phyloP scores from a whole-genome alignment of 1,140 invertebrate genomes.

The Helicoverpa zea region DNA sequence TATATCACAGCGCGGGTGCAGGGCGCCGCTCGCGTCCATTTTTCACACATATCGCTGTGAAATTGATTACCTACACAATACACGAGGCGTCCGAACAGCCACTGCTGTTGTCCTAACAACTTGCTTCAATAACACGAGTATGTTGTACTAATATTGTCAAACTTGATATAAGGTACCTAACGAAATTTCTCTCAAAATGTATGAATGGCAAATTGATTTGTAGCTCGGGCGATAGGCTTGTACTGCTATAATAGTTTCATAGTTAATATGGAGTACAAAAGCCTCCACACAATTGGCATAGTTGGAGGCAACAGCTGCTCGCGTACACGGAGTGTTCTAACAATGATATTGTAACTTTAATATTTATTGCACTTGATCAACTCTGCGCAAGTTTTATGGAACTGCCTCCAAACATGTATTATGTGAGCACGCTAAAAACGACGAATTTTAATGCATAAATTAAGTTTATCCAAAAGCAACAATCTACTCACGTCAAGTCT shows the following conservation, averaged over 20 bases:
- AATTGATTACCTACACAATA: constrained; percentile 65
- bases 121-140: constrained; percentile 34
- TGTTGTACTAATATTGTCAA: neutral
- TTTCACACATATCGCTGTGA: constrained; percentile 68
- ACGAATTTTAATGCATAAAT: constrained; percentile 71
- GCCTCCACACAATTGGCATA: constrained; percentile 81
- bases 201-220: constrained; percentile 54
- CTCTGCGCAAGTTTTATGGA: constrained; percentile 68
- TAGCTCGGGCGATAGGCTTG: constrained; percentile 49
- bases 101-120: constrained; percentile 23
- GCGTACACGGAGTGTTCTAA: constrained; percentile 76
- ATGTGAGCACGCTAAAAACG: constrained; percentile 69
- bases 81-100: constrained; percentile 39
- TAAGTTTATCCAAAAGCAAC: constrained; percentile 66
- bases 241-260: constrained; percentile 79
- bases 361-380: constrained; percentile 86
- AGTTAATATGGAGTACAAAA: constrained; percentile 80
- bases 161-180: neutral
- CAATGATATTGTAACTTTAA: constrained; percentile 85
- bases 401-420: constrained; percentile 61
- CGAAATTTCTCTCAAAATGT: constrained; percentile 1
- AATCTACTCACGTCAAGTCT: constrained; percentile 69
- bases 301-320: constrained; percentile 79
- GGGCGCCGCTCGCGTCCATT: constrained; percentile 60
- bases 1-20: constrained; percentile 64